Percentiles rank a stretch among this genome's conserved stretches.
Evolutionary conservation across 2,113 vertebrate species (phyloP).

Genomic region (Crocuta crocuta): DNA sequence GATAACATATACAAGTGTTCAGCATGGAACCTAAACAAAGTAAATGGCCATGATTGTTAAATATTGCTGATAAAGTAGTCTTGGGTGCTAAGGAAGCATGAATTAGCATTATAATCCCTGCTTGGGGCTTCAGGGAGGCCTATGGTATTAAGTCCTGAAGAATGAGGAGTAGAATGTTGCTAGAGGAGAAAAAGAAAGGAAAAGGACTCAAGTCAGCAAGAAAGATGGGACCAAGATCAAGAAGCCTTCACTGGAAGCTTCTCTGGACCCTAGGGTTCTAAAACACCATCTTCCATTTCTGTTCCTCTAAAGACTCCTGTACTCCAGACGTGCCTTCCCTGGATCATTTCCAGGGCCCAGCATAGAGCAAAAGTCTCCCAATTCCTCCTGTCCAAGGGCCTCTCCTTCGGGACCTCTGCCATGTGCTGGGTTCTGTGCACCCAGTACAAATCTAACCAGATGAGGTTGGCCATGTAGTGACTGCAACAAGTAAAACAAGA

Average conservation of each 20-base stretch:
- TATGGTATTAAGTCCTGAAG: neutral
- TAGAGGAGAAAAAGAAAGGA: neutral
- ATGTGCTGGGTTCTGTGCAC: neutral
- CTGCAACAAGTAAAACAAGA: constrained; percentile 74
- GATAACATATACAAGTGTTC: neutral
- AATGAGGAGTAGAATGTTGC: neutral
- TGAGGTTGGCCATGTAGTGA: neutral
- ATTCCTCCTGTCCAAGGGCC: neutral
- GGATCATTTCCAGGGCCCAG: neutral
- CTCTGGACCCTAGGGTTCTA: neutral
- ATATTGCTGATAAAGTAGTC: neutral
- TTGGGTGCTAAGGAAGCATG: neutral
- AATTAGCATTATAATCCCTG: neutral
- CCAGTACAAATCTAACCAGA: neutral
- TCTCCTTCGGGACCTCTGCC: neutral
- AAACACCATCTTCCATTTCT: neutral
- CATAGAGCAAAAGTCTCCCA: neutral
- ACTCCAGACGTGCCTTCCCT: neutral
- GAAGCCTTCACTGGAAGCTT: neutral
- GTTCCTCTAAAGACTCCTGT: neutral
- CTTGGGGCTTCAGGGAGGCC: neutral
- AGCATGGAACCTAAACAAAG: neutral
- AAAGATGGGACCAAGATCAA: neutral
- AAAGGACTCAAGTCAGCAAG: neutral
- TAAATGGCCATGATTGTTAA: neutral